Evolutionary conservation across 2,888 invertebrate species (phyloP), one percentile per base, ranked within the genome.

Genomic region (Diloba caeruleocephala): DNA sequence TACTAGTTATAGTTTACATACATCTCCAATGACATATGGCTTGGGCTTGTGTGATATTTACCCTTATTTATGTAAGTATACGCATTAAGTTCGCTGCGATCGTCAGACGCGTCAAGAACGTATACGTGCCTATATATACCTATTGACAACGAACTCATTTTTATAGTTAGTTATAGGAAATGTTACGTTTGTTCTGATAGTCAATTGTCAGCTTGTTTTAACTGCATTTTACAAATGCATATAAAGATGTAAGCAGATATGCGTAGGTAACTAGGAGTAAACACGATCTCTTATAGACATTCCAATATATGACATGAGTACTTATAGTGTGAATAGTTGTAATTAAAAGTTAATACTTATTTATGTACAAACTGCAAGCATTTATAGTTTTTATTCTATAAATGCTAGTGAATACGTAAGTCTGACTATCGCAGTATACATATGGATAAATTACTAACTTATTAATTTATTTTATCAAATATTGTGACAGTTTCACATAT

Each of bases 1-100:
- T 94, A 44, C 82, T 93, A 72, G 79, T 94, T 66, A 92, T 93
- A 84, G 90, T 92, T 76, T 93, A 92, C 82, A 86, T 93, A 76
- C 93, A 93, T 74, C 79, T 93, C 53, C 92, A 91, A 84, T 93
- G 92, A 93, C 86, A 82, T 78, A 74, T 85, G 78, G 90, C 88
- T 85, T 88, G 84, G 84, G 89, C 90, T 89, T 91, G 82, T 91
- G 84, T 90, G 80, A 85, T 89, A 82, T 84, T 88, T 83, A 80
- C 85, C 77, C 74, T 88, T 81, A 81, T 87, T 48, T 90, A 82
- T 89, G 84, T 90, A 84, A 89, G 89, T 89, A 88, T 87, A 69
- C 80, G 80, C 60, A 71, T 85, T 66, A 81, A 78, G 81, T 78
- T 74, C 72, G 83, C 85, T 84, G 89, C 90, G 87, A 82, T 90